Evolutionary conservation across 2,113 vertebrate genomes (phyloP).

Genomic region (Suricata suricatta): DNA sequence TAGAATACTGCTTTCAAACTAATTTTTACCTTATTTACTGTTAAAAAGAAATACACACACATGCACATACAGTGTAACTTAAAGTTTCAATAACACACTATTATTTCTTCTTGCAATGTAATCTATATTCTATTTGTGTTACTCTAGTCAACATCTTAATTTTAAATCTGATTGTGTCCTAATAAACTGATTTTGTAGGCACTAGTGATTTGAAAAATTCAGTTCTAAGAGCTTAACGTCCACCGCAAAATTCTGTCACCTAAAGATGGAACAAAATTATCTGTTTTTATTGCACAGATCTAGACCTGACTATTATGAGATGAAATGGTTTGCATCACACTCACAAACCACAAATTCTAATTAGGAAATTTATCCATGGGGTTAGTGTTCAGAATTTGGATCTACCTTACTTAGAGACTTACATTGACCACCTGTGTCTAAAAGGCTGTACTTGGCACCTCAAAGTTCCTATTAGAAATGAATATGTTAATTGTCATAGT

Average conservation of each 20-base stretch:
- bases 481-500: not conserved
- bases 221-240: not conserved
- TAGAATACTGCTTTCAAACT: not conserved
- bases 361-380: not conserved
- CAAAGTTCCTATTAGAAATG: not conserved
- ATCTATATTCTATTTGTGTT: not conserved
- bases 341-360: not conserved
- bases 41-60: not conserved
- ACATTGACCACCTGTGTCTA: not conserved
- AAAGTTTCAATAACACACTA: not conserved
- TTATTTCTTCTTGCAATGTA: not conserved
- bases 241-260: not conserved
- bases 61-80: not conserved
- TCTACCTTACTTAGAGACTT: not conserved
- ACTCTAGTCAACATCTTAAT: not conserved
- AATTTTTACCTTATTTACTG: not conserved
- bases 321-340: not conserved
- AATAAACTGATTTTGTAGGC: not conserved
- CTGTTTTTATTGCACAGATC: not conserved
- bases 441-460: not conserved
- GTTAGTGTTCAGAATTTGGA: not conserved
- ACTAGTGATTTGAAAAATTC: not conserved
- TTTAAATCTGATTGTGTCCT: not conserved
- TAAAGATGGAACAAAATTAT: not conserved
- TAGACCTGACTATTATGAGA: not conserved